Conservation (phyloP, 2,888 invertebrate species). For the Drosophila algonquin region DNA sequence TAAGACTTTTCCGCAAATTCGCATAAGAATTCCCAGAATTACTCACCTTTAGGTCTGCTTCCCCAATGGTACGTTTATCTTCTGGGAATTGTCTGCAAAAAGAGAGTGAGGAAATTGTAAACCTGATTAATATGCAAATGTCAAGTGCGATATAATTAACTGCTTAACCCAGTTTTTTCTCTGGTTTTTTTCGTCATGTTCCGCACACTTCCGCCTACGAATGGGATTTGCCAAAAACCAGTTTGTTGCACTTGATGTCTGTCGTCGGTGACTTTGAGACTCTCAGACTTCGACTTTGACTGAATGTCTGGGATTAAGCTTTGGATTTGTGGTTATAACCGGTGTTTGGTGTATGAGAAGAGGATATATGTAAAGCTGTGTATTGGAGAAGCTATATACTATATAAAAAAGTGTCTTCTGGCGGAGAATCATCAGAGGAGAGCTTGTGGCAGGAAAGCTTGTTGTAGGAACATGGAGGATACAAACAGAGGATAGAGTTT, state of each 20-base stretch:
- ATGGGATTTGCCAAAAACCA: constrained; percentile 42
- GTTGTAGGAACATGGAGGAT: no score
- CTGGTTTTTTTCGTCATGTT: constrained; percentile 21
- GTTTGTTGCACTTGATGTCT: constrained; percentile 65
- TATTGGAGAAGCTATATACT: no score
- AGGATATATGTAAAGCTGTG: background rate
- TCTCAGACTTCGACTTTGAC: constrained; percentile 7
- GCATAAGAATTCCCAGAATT: constrained; percentile 29
- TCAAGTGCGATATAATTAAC: constrained; percentile 65
- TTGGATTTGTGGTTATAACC: constrained; percentile 28
- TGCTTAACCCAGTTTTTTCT: constrained; percentile 60
- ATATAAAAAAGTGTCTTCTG: no score
- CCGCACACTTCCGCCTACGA: constrained; percentile 63
- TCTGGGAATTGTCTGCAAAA: constrained; percentile 54
- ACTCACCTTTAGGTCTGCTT: constrained; percentile 35
- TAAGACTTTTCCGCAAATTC: background rate
- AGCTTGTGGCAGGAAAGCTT: no score
- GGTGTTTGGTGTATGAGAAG: background rate
- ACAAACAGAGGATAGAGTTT: no score
- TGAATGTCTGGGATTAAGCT: constrained; percentile 12
- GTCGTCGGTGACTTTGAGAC: no score
- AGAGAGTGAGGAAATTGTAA: constrained; percentile 48
- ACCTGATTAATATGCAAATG: constrained; percentile 76
- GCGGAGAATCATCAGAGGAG: no score
- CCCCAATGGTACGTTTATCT: constrained; percentile 3